These are phyloP conservation scores for Drosophila gunungcola DNA, from an alignment of 1,140 invertebrate species.

Conservation along the genomic window DNA sequence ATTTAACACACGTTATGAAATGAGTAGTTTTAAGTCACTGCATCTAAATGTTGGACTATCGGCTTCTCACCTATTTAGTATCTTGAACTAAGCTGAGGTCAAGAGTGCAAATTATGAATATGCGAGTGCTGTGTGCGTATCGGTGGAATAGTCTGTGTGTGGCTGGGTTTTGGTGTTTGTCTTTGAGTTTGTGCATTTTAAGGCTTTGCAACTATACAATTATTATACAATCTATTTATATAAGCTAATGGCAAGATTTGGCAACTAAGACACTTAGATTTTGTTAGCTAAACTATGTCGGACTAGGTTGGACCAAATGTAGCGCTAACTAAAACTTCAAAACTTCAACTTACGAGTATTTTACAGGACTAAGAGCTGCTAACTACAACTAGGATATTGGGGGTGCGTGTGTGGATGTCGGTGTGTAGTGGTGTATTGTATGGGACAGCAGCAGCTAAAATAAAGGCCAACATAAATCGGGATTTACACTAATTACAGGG, in stretches of 20 bases:
- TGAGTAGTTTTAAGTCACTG: neutral
- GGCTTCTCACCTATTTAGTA: constrained; percentile 4
- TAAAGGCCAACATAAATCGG: constrained; percentile 50
- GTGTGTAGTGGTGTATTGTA: constrained; percentile 29
- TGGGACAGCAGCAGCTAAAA: constrained; percentile 69
- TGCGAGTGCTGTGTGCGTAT: constrained; percentile 53
- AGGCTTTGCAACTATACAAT: constrained; percentile 63
- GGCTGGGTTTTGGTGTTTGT: constrained; percentile 19
- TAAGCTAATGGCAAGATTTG: constrained; percentile 61
- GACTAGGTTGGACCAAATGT: constrained; percentile 49
- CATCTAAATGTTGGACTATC: neutral
- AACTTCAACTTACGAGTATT: constrained; percentile 57
- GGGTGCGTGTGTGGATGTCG: constrained; percentile 17
- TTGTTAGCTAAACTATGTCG: constrained; percentile 55
- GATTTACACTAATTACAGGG: constrained; percentile 69
- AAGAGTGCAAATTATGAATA: constrained; percentile 51
- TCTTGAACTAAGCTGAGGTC: constrained; percentile 28
- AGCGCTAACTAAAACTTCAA: constrained; percentile 76
- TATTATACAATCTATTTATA: constrained; percentile 43
- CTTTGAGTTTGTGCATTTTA: constrained; percentile 45
- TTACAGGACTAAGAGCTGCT: constrained; percentile 65
- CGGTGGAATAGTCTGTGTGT: constrained; percentile 29
- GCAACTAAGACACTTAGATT: constrained; percentile 77
- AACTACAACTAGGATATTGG: constrained; percentile 61
- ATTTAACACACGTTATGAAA: too few species aligned